These are phyloP conservation scores for Cromileptes altivelis DNA, from an alignment of 2,113 vertebrate species.

Conservation along the genomic window DNA sequence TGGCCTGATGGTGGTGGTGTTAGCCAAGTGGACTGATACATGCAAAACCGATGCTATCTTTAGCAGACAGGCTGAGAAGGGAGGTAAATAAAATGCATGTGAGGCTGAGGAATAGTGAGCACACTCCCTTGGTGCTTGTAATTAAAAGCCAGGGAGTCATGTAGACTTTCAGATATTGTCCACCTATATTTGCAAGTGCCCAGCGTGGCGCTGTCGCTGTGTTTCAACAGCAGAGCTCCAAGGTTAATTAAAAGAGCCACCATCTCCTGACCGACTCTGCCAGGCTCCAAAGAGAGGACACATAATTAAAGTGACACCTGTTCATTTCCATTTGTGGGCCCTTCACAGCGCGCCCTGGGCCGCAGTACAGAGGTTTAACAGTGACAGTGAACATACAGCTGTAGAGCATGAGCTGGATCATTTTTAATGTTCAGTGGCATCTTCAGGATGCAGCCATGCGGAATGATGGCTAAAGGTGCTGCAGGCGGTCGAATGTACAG, in stretches of 20 bases:
- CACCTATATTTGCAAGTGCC: conserved; percentile 56
- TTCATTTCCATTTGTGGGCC: conserved; percentile 71
- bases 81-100: conserved; percentile 24
- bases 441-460: conserved; percentile 42
- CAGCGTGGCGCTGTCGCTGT: conserved; percentile 53
- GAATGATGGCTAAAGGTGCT: conserved; percentile 45
- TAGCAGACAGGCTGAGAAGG: conserved; percentile 18
- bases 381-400: conserved; percentile 55
- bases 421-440: conserved; percentile 66
- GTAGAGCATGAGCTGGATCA: conserved; percentile 42
- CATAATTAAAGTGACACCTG: conserved; percentile 84
- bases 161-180: conserved; percentile 63
- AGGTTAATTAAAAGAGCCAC: conserved; percentile 81
- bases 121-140: conserved; percentile 57
- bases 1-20: conserved; percentile 29
- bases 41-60: conserved; percentile 43
- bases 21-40: conserved; percentile 36
- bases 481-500: conserved; percentile 2
- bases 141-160: conserved; percentile 76
- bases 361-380: conserved; percentile 33
- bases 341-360: conserved; percentile 30
- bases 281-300: conserved; percentile 55
- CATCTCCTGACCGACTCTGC: conserved; percentile 41
- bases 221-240: conserved; percentile 63
- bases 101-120: conserved; percentile 32